A percentile compares a stretch with the other conserved stretches of the same genome.
phyloP scores from a whole-genome alignment of 2,797 vertebrate species.

The Harpagifer antarcticus region DNA sequence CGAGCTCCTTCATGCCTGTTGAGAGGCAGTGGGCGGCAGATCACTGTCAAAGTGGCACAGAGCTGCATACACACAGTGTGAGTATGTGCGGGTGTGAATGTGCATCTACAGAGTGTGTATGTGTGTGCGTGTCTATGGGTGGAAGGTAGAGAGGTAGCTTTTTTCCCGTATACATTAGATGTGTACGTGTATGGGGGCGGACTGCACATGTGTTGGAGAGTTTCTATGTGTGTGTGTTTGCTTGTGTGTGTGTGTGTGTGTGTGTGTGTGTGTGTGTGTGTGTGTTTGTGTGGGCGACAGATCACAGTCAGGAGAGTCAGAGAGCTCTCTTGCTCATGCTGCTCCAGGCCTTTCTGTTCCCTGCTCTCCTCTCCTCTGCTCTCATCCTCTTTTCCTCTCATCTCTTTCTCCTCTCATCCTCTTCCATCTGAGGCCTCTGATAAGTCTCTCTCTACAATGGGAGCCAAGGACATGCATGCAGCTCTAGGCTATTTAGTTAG shows the following conservation, averaged over 20 bases:
- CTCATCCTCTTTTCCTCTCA: constrained; percentile 75
- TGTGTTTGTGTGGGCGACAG: constrained; percentile 75
- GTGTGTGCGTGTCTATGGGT: constrained; percentile 30
- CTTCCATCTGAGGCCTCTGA: constrained; percentile 76
- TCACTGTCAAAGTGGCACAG: constrained; percentile 80
- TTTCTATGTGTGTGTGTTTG: constrained; percentile 27
- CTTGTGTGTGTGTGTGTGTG: constrained; percentile 30
- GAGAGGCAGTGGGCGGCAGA: constrained; percentile 81
- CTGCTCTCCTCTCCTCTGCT: constrained; percentile 72
- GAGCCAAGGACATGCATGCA: constrained; percentile 73
- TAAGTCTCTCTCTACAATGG: constrained; percentile 75
- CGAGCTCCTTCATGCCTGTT: constrained; percentile 73
- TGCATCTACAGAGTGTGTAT: background rate
- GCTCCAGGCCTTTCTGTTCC: constrained; percentile 81
- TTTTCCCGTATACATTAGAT: constrained; percentile 71
- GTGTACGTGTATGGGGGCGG: constrained; percentile 56
- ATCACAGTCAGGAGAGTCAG: constrained; percentile 82
- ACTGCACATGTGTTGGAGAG: constrained; percentile 71
- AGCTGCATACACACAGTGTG: constrained; percentile 41
- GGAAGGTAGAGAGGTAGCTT: constrained; percentile 50
- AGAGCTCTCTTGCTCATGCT: constrained; percentile 78
- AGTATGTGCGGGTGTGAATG: constrained; percentile 29
- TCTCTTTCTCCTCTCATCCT: constrained; percentile 74
- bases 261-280: constrained; percentile 46
- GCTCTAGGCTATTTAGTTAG: constrained; percentile 60